Conservation (phyloP, 2,113 vertebrate species). For the Tretioscincus oriximinensis region DNA sequence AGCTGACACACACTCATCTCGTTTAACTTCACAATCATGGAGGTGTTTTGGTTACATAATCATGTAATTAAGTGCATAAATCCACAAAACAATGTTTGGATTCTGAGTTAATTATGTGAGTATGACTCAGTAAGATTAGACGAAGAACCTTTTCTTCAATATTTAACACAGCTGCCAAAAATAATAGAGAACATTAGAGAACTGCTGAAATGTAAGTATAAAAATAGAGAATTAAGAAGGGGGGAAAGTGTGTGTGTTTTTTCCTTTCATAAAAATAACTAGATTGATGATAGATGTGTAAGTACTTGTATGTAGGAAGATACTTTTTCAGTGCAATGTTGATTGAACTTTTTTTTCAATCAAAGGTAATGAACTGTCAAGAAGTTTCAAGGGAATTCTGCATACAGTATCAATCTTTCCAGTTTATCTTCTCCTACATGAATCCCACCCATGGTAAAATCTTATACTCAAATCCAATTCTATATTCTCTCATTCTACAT, state of each 20-base stretch:
- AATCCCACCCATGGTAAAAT: not conserved
- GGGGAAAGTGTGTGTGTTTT: not conserved
- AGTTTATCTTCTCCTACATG: not conserved
- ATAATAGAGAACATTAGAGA: conserved; percentile 48
- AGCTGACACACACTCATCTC: conserved; percentile 21
- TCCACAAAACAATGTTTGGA: conserved; percentile 52
- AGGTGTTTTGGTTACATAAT: conserved; percentile 35
- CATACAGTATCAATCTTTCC: not conserved
- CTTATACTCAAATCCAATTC: not conserved
- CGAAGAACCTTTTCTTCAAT: conserved; percentile 42
- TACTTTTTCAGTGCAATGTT: too few relatives aligned
- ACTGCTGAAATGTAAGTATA: conserved; percentile 31
- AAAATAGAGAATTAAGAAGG: conserved; percentile 25
- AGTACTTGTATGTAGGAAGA: not conserved
- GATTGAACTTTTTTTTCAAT: not conserved
- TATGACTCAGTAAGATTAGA: conserved; percentile 48
- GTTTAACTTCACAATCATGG: conserved; percentile 7
- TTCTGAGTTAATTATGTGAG: conserved; percentile 51
- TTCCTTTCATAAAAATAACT: not conserved
- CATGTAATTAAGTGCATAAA: conserved; percentile 44
- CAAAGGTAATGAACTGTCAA: not conserved
- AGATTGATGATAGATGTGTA: not conserved
- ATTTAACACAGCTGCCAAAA: conserved; percentile 39
- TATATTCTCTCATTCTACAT: not conserved
- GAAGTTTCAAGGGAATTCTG: not conserved